A percentile compares a stretch with the other conserved stretches of the same genome.
These are phyloP conservation scores for Erinaceus europaeus DNA, from an alignment of 2,113 vertebrate species.

Conservation along the genomic window DNA sequence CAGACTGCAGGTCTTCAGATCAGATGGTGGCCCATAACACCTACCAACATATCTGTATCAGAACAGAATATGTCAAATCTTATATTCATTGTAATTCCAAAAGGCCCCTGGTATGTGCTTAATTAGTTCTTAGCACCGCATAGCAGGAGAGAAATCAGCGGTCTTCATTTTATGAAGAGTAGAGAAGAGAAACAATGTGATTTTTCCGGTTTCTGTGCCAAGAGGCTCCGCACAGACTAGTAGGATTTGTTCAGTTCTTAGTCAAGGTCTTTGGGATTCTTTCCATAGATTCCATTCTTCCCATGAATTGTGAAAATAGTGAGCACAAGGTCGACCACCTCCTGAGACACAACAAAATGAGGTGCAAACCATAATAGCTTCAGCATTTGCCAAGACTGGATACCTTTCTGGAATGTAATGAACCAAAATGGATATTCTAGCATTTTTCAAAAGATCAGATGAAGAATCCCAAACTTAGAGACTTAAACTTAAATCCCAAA, in stretches of 20 bases:
- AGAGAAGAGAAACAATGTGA: not conserved
- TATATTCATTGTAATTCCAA: not conserved
- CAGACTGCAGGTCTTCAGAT: not conserved
- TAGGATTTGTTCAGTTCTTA: not conserved
- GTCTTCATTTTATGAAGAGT: not conserved
- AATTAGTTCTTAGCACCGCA: not conserved
- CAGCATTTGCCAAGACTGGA: not conserved
- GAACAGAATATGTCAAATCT: not conserved
- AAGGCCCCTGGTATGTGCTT: not conserved
- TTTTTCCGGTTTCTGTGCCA: not conserved
- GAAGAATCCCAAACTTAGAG: not conserved
- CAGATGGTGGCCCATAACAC: not conserved
- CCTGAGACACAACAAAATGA: not conserved
- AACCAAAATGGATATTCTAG: not conserved
- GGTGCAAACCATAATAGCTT: not conserved
- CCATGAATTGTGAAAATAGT: not conserved
- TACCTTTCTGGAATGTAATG: not conserved
- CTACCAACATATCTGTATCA: not conserved
- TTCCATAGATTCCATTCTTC: not conserved
- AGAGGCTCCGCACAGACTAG: not conserved
- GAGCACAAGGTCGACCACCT: not conserved
- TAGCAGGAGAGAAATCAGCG: not conserved
- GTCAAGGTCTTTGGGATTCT: not conserved
- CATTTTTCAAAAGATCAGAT: not conserved
- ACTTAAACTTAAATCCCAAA: conserved; percentile 29